A percentile compares a stretch with the other conserved stretches of the same genome.
These are phyloP conservation scores for Acheta domesticus DNA, from an alignment of 2,888 invertebrate genomes.

Conservation along the genomic window DNA sequence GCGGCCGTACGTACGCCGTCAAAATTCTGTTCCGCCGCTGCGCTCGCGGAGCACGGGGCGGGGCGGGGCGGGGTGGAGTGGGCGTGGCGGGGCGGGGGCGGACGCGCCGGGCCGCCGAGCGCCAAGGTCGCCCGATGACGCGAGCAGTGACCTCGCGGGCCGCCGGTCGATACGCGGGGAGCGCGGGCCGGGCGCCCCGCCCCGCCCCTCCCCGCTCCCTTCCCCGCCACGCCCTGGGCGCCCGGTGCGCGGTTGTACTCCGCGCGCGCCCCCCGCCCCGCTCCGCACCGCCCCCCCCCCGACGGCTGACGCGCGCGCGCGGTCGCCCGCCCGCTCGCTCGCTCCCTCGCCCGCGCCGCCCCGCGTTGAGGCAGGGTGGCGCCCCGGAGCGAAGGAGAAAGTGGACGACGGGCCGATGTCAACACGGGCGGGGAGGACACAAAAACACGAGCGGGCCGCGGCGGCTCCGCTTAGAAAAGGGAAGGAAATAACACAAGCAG, in stretches of 20 bases:
- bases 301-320: not conserved
- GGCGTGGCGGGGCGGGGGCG: not conserved
- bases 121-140: slow-evolving; percentile 31
- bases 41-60: slow-evolving; percentile 11
- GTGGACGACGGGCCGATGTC: too few species aligned
- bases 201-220: not conserved
- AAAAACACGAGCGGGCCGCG: too few species aligned
- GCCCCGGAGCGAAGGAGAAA: too few species aligned
- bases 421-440: too few species aligned
- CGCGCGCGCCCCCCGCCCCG: not conserved
- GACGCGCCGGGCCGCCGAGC: not conserved
- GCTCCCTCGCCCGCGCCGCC: too few species aligned
- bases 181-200: not conserved
- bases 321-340: not conserved
- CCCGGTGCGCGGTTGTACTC: not conserved
- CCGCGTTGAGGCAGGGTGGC: too few species aligned
- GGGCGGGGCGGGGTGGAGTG: not conserved
- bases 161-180: slow-evolving; percentile 11
- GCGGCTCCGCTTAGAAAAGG: too few species aligned
- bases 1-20: not conserved
- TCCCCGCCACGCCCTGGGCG: not conserved
- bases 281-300: not conserved
- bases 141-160: slow-evolving; percentile 30
- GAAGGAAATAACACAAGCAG: too few species aligned
- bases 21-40: not conserved